Conservation (phyloP, 2,888 invertebrate genomes). For the Palloptera scutellata region DNA sequence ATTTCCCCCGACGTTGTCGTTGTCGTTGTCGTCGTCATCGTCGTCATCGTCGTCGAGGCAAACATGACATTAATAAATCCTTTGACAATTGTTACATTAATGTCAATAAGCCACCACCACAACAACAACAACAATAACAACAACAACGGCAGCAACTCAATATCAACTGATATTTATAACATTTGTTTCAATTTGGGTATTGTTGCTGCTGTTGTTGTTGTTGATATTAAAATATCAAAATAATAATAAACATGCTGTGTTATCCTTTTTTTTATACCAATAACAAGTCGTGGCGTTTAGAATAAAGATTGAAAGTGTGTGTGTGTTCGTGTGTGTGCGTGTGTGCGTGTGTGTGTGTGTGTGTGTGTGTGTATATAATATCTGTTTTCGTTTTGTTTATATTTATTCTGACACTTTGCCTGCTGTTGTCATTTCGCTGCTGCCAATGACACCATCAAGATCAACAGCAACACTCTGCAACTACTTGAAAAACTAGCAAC, state of each 20-base stretch:
- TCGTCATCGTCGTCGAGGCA: not conserved
- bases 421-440: slow-evolving; percentile 15
- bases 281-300: not conserved
- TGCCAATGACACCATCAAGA: slow-evolving; percentile 1
- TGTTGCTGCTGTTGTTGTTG: slow-evolving; percentile 15
- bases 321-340: not conserved
- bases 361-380: not conserved
- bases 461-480: not conserved
- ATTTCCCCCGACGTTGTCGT: no score
- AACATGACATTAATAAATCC: slow-evolving; percentile 55
- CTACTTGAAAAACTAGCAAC: not conserved
- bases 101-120: slow-evolving; percentile 48
- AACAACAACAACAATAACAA: slow-evolving; percentile 32
- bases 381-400: not conserved
- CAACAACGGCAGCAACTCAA: not conserved
- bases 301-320: no score
- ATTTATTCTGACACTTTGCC: slow-evolving; percentile 5
- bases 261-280: not conserved
- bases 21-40: no score
- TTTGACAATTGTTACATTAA: slow-evolving; percentile 58
- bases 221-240: slow-evolving; percentile 19
- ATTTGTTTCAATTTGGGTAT: slow-evolving; percentile 18
- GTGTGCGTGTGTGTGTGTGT: no score
- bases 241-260: not conserved
- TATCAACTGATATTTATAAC: not conserved